Percentiles rank a stretch among this genome's conserved stretches.
Conservation (phyloP, 2,797 vertebrate species). For the Mormyrops boulengeri region DNA sequence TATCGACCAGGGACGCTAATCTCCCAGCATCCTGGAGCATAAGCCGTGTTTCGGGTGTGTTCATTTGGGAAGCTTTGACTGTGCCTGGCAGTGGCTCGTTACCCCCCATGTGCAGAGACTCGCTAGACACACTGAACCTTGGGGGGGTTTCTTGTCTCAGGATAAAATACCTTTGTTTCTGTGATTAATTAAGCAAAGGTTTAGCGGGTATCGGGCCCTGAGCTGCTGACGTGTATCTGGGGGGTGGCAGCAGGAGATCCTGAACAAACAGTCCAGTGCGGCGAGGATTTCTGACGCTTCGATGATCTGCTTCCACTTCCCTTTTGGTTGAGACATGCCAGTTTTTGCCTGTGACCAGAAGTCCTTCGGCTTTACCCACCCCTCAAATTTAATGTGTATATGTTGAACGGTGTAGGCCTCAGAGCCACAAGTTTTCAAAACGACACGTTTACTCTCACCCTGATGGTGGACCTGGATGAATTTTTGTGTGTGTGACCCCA, state of each 20-base stretch:
- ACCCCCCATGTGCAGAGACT: neutral
- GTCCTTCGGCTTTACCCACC: neutral
- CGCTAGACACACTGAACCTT: neutral
- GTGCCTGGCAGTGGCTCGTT: neutral
- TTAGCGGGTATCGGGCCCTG: neutral
- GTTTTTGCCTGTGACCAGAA: neutral
- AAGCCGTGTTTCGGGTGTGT: neutral
- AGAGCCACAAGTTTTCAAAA: neutral
- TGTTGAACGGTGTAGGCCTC: neutral
- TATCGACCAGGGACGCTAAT: constrained; percentile 17
- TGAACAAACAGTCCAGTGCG: neutral
- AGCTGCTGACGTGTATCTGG: neutral
- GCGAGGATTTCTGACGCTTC: neutral
- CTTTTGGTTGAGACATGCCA: neutral
- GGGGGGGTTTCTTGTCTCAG: neutral
- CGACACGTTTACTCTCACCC: neutral
- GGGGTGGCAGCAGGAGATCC: neutral
- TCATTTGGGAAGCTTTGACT: constrained; percentile 6
- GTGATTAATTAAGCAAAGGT: neutral
- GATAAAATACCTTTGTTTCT: neutral
- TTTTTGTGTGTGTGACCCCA: neutral
- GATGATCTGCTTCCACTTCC: neutral
- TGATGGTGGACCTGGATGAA: neutral
- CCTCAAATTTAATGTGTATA: neutral
- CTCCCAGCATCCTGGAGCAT: neutral